Evolutionary conservation across 1,140 invertebrate genomes (phyloP), one percentile per base, ranked within the genome.

Genomic region (Scylla paramamosain): DNA sequence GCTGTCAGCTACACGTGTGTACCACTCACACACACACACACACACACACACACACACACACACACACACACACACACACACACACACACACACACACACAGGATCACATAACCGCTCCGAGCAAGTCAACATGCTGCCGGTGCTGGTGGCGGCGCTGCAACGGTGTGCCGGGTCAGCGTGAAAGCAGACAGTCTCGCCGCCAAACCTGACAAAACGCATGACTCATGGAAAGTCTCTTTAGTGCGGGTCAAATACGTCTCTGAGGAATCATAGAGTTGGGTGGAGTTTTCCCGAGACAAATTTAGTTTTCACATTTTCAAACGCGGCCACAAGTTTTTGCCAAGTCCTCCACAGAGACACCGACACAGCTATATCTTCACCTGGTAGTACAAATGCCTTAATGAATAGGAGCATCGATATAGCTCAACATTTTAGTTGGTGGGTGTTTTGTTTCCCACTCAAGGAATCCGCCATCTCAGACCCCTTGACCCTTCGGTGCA

Each of bases 21-120:
- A 77, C 91, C 52, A 32, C 52, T 10, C 31, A 92, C 14, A 45
- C 77, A 32, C 16, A 39, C 77, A 84, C 32, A 84, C 77, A 84
- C 29, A 84, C 92, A 84, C 77, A 93, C 31, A 86, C 92, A 82
- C 92, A 86, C 82, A 93, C 92, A 31, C 92, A 93, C 82, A 93
- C 92, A 48, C 92, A 93, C 92, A 93, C 92, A 83, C 92, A 93
- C 67, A 93, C 32, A 83, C 67, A 83, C 67, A 83, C 67, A 83
- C 77, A 83, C 59, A 93, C 92, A 93, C 92, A 93, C 92, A 93
- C 59, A 93, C 28, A 39, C 59, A 93, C 92, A 91, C 90, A 52
- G 45, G 52, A 2, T 3, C 90, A 52, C 46, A 91, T 25, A 91
- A 52, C 46, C 10, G 25, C 10, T 77, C n/a, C 67, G 67, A 77